A percentile compares a stretch with the other conserved stretches of the same genome.
These are phyloP conservation scores for Lagorchestes hirsutus DNA, from an alignment of 2,797 vertebrate species.

Conservation along the genomic window DNA sequence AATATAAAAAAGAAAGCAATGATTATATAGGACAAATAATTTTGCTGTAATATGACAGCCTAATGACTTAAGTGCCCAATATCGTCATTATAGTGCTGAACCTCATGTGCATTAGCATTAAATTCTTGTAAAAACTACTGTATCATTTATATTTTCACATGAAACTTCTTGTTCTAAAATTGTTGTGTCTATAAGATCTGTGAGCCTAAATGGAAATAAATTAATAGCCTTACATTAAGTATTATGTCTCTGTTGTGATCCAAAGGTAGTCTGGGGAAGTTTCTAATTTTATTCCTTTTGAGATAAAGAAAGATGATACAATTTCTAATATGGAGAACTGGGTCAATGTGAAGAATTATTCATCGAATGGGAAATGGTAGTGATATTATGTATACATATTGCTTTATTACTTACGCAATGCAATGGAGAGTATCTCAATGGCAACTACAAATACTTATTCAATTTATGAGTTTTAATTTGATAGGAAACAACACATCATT, in stretches of 20 bases:
- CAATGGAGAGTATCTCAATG: neutral
- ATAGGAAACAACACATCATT: constrained; percentile 41
- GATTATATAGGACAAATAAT: constrained; percentile 85
- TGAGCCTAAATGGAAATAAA: constrained; percentile 78
- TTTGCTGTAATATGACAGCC: constrained; percentile 87
- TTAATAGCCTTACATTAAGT: constrained; percentile 67
- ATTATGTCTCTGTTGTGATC: constrained; percentile 30
- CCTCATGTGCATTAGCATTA: constrained; percentile 85
- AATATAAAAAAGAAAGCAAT: constrained; percentile 82
- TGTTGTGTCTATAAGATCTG: constrained; percentile 52
- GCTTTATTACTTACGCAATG: constrained; percentile 23
- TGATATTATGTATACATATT: constrained; percentile 29
- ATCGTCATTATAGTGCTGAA: constrained; percentile 86
- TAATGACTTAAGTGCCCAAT: constrained; percentile 87
- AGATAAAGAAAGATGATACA: constrained; percentile 38
- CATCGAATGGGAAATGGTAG: constrained; percentile 6
- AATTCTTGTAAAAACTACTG: constrained; percentile 85
- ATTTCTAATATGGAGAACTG: neutral
- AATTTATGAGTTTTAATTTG: constrained; percentile 43
- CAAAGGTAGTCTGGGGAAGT: constrained; percentile 47
- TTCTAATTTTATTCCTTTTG: constrained; percentile 43
- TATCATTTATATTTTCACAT: constrained; percentile 85
- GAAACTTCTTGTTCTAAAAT: constrained; percentile 75
- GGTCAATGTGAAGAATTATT: constrained; percentile 39
- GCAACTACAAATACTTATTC: constrained; percentile 30